Percentiles rank a stretch among this genome's conserved stretches.
Conservation (phyloP, 2,888 invertebrate species). For the Eupsilia transversa region DNA sequence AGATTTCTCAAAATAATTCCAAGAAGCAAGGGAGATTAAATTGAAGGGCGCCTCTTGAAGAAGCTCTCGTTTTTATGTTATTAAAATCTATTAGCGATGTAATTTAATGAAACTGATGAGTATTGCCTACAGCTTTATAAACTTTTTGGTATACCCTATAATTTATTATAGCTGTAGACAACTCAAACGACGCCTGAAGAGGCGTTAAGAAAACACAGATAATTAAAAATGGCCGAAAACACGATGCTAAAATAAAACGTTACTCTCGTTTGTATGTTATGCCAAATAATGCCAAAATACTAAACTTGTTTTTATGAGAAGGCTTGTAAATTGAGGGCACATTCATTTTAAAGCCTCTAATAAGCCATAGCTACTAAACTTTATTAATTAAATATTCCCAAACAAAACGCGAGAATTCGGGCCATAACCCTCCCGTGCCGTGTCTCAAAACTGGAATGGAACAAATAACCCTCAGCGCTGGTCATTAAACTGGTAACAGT, state of each 20-base stretch:
- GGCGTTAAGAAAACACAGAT: not conserved
- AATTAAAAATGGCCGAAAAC: conserved; percentile 3
- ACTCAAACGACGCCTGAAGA: too few species aligned
- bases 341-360: conserved; percentile 39
- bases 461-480: conserved; percentile 57
- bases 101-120: conserved; percentile 25
- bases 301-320: conserved; percentile 19
- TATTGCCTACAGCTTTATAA: conserved; percentile 9
- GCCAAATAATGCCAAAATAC: not conserved
- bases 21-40: not conserved
- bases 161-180: too few species aligned
- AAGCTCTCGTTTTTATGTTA: conserved; percentile 15
- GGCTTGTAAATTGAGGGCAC: conserved; percentile 24
- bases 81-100: conserved; percentile 8
- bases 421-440: conserved; percentile 51
- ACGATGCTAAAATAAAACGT: not conserved
- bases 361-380: conserved; percentile 45
- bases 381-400: conserved; percentile 62
- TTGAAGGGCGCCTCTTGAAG: conserved; percentile 20
- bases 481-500: conserved; percentile 60
- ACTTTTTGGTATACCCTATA: not conserved
- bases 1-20: conserved; percentile 9
- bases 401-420: conserved; percentile 57
- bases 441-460: conserved; percentile 48
- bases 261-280: not conserved